Evolutionary conservation across 2,888 invertebrate species (phyloP).

Genomic region (Prosopocoilus inquinatus): DNA sequence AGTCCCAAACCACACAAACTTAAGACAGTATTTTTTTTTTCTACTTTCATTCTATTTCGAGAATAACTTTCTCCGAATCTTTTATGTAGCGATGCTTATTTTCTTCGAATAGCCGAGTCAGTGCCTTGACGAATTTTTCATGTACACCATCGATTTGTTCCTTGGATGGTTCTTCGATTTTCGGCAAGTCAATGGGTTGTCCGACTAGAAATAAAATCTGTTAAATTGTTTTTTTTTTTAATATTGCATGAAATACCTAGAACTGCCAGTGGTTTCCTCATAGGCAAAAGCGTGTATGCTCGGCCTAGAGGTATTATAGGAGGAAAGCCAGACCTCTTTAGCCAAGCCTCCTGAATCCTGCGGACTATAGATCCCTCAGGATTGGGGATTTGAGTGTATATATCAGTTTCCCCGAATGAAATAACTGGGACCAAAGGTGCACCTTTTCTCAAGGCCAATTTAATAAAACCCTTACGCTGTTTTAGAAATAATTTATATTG

Average conservation of each 20-base stretch:
- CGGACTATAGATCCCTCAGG: constrained; percentile 68
- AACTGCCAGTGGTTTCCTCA: constrained; percentile 74
- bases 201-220: constrained; percentile 18
- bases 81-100: no score
- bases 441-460: constrained; percentile 53
- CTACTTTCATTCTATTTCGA: constrained; percentile 8
- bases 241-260: constrained; percentile 66
- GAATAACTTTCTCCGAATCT: constrained; percentile 8
- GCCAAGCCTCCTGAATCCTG: constrained; percentile 66
- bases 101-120: constrained; percentile 16
- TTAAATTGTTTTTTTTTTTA: neutral
- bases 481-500: constrained; percentile 70
- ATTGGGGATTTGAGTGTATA: constrained; percentile 74
- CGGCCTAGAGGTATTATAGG: constrained; percentile 76
- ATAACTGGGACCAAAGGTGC: constrained; percentile 83
- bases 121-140: constrained; percentile 12
- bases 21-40: no score
- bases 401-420: constrained; percentile 86
- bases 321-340: constrained; percentile 67
- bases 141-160: constrained; percentile 17
- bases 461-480: constrained; percentile 63
- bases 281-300: constrained; percentile 80
- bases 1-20: no score
- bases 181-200: constrained; percentile 13
- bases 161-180: constrained; percentile 15